These are phyloP conservation scores for Taxidea taxus DNA, from an alignment of 2,113 vertebrate genomes.

Conservation along the genomic window DNA sequence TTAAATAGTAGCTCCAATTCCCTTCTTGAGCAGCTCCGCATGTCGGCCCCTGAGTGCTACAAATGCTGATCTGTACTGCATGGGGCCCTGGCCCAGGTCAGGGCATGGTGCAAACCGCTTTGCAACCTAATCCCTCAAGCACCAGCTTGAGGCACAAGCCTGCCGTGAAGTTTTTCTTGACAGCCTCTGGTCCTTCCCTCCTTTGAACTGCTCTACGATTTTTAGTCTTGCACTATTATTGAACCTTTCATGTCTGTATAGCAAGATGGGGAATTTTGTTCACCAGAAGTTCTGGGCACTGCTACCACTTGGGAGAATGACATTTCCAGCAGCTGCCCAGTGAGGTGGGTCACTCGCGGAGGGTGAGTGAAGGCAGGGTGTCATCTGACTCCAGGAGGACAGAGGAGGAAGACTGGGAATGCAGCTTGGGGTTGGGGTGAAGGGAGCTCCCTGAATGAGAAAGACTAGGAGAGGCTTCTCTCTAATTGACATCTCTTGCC, in stretches of 20 bases:
- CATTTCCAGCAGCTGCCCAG: neutral
- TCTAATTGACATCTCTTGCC: neutral
- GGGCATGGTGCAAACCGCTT: neutral
- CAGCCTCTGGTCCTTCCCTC: neutral
- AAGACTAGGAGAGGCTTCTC: neutral
- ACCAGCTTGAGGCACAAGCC: neutral
- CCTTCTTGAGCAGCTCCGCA: constrained; percentile 30
- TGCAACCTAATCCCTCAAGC: constrained; percentile 50
- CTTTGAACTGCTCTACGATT: neutral
- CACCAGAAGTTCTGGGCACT: neutral
- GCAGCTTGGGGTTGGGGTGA: accelerated
- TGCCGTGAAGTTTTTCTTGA: constrained; percentile 26
- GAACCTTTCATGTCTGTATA: neutral
- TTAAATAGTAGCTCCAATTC: constrained; percentile 65
- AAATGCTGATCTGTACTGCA: constrained; percentile 45
- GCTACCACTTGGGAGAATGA: neutral
- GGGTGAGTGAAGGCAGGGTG: neutral
- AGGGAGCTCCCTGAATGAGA: neutral
- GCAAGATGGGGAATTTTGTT: neutral
- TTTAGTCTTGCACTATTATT: neutral
- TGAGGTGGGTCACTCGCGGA: neutral
- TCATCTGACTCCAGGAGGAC: neutral
- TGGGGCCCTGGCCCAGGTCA: neutral
- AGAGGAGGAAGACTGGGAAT: neutral
- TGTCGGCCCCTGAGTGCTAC: constrained; percentile 39